A percentile compares a stretch with the other conserved stretches of the same genome.
These are phyloP conservation scores for Caerostris extrusa DNA, from an alignment of 1,140 invertebrate species.

Conservation along the genomic window DNA sequence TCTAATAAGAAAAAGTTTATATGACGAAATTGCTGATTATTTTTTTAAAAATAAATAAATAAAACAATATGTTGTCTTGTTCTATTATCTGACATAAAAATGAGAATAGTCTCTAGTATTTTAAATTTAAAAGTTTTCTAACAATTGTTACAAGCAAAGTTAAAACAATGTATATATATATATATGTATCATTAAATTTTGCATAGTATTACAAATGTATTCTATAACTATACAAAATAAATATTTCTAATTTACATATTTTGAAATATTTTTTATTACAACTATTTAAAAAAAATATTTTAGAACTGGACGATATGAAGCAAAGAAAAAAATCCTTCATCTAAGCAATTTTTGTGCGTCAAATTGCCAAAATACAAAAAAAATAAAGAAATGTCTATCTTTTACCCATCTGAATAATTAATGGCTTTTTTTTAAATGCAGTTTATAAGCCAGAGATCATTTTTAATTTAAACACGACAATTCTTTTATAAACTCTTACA, in stretches of 20 bases:
- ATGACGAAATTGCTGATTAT: too few relatives aligned
- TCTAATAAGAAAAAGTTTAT: too few relatives aligned
- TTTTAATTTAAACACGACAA: background rate
- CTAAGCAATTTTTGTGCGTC: background rate
- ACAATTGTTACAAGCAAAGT: too few relatives aligned
- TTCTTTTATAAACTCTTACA: background rate
- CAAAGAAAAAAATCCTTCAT: background rate
- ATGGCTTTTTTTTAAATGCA: conserved; percentile 8
- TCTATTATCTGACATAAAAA: too few relatives aligned
- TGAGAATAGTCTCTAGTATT: too few relatives aligned
- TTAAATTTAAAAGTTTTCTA: too few relatives aligned
- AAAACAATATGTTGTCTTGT: too few relatives aligned
- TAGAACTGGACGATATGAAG: background rate
- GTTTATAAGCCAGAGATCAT: background rate
- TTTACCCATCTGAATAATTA: background rate
- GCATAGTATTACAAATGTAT: too few relatives aligned
- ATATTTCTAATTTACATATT: background rate
- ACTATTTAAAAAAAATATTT: background rate
- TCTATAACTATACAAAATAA: background rate
- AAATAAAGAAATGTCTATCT: background rate
- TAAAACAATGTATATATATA: too few relatives aligned
- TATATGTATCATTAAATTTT: too few relatives aligned
- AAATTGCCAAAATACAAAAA: too few relatives aligned
- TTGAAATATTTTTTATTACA: background rate
- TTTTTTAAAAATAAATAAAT: too few relatives aligned